Base-by-base conservation (phyloP, 2,888 invertebrate species). In the Pristionchus fissidentatus region DNA sequence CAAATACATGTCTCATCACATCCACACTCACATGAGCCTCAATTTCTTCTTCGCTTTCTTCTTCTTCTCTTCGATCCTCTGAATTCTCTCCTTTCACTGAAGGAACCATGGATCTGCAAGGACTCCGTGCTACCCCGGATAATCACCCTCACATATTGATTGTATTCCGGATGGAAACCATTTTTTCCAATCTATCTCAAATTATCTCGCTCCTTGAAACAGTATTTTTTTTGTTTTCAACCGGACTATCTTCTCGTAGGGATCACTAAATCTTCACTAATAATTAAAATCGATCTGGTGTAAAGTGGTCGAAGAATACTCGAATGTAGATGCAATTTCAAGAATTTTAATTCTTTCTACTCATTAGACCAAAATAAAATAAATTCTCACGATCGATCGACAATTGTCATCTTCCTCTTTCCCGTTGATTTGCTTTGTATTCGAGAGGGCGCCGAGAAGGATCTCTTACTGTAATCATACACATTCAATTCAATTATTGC, bases 331-430 rank as follows among this genome's bases (percentile, higher is more conserved):
- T 55, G 22, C 55, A 55, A 22, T 26, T 7, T 3, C 55, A 55
- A 26, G 26, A 55, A 55, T 52, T 52, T 38, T 5, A 1, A 4
- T 5, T 66, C 0, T 43, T n/a, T n/a, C n/a, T n/a, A n/a, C n/a
- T n/a, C n/a, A n/a, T n/a, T n/a, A n/a, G n/a, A n/a, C n/a, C n/a
- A n/a, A n/a, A 49, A 49, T 49, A 49, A 49, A 49, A 15, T 19
- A 49, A 49, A 26, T 15, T 41, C 73, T 77, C 46, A 77, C 75
- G 75, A 77, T 77, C 75, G 29, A 77, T 77, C 75, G 19, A 41
- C 49, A 41, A 77, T 32, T 32, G 75, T 77, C 75, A 77, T 7
- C 77, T 55, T 57, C 79, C 35, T 79, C 57, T 38, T 79, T n/a
- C n/a, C n/a, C 57, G 35, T 26, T 26, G 38, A 38, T 4, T 57